Evolutionary conservation across 2,113 vertebrate genomes (phyloP).

Genomic region (Mirounga angustirostris): DNA sequence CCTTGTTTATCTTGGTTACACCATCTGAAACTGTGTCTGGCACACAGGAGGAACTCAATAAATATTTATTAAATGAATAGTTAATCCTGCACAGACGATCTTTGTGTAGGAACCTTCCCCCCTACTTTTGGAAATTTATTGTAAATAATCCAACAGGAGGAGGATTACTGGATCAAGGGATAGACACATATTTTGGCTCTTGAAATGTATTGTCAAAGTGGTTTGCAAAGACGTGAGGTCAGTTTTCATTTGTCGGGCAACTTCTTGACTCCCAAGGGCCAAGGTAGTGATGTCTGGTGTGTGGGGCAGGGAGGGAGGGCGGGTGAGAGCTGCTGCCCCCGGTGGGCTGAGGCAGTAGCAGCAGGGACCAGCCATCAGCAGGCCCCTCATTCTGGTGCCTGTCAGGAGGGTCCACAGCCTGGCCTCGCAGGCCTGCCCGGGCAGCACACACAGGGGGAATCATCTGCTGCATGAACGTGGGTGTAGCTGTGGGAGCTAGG

Average conservation of each 20-base stretch:
- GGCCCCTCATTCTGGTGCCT: background rate
- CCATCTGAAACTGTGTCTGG: slow-evolving; percentile 18
- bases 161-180: slow-evolving; percentile 16
- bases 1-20: slow-evolving; percentile 19
- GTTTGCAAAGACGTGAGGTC: slow-evolving; percentile 8
- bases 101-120: background rate
- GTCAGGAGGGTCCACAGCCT: background rate
- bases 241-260: slow-evolving; percentile 11
- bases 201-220: slow-evolving; percentile 11
- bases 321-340: background rate
- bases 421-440: background rate
- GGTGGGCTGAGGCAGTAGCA: background rate
- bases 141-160: slow-evolving; percentile 56
- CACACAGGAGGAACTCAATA: background rate
- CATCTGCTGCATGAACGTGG: background rate
- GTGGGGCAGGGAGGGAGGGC: background rate
- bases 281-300: background rate
- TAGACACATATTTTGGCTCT: slow-evolving; percentile 49
- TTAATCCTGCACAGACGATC: background rate
- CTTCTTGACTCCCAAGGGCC: background rate
- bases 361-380: background rate
- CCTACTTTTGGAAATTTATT: background rate
- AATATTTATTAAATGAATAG: slow-evolving; percentile 56
- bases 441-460: background rate
- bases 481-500: background rate